These are phyloP conservation scores for Cinclus mexicanus DNA, from an alignment of 2,113 vertebrate genomes.

Conservation along the genomic window DNA sequence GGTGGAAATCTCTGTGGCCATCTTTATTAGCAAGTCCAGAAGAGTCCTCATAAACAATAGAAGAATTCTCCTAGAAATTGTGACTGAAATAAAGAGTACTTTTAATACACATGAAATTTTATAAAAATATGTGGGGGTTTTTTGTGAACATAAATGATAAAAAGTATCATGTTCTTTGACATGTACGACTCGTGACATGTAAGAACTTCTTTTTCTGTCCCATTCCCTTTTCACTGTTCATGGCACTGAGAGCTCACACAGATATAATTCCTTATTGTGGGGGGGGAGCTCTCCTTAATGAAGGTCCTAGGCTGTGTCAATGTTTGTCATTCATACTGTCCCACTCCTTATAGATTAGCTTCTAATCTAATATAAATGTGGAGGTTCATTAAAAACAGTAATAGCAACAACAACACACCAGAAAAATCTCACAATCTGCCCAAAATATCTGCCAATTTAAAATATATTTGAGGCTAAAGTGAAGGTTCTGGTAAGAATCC, in stretches of 20 bases:
- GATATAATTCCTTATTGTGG: neutral
- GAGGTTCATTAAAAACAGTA: neutral
- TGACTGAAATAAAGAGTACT: neutral
- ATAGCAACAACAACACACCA: neutral
- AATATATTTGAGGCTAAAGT: neutral
- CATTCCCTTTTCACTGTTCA: neutral
- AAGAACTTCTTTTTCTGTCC: neutral
- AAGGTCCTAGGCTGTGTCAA: neutral
- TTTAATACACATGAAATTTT: neutral
- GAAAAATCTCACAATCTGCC: neutral
- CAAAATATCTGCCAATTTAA: neutral
- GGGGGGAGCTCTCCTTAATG: neutral
- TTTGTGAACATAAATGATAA: neutral
- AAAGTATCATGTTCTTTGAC: neutral
- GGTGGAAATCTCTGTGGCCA: neutral
- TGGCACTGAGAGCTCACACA: neutral
- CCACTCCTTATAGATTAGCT: neutral
- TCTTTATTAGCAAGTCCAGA: neutral
- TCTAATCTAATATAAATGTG: neutral
- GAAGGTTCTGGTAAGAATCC: neutral
- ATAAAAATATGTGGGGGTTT: fast-evolving
- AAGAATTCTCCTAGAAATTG: neutral
- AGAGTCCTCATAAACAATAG: neutral
- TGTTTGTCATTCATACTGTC: neutral
- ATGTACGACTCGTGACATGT: neutral